phyloP scores from a whole-genome alignment of 1,140 invertebrate genomes.

The Zaprionus inermis region DNA sequence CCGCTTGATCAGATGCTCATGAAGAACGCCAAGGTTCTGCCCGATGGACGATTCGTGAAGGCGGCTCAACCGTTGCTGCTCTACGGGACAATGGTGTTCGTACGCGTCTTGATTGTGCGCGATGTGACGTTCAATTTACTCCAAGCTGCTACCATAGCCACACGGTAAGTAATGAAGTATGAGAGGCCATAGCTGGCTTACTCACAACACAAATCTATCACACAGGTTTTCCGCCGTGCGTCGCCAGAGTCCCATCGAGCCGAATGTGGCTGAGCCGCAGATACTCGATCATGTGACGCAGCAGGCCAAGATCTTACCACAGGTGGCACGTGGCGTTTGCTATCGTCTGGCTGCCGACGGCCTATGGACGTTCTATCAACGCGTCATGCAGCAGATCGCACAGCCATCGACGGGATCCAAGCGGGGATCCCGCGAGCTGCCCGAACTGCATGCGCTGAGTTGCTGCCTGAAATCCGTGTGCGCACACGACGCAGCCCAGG shows the following conservation, averaged over 20 bases:
- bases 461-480: slow-evolving; percentile 95
- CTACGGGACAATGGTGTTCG: slow-evolving; percentile 97
- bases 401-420: background rate
- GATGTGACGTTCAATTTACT: slow-evolving; percentile 89
- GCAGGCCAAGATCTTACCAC: slow-evolving; percentile 94
- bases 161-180: slow-evolving; percentile 66
- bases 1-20: slow-evolving; percentile 95
- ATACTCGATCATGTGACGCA: slow-evolving; percentile 97
- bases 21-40: slow-evolving; percentile 94
- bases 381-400: slow-evolving; percentile 89
- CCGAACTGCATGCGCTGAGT: slow-evolving; percentile 95
- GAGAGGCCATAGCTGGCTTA: slow-evolving; percentile 85
- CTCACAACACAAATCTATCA: background rate
- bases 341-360: slow-evolving; percentile 90
- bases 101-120: slow-evolving; percentile 91
- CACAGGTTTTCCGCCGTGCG: slow-evolving; percentile 93
- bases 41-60: slow-evolving; percentile 94
- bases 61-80: slow-evolving; percentile 92
- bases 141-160: slow-evolving; percentile 93
- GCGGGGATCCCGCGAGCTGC: slow-evolving; percentile 89
- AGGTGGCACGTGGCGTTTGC: slow-evolving; percentile 91
- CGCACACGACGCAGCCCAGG: slow-evolving; percentile 88
- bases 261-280: slow-evolving; percentile 91
- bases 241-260: slow-evolving; percentile 92
- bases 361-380: slow-evolving; percentile 92